These are phyloP conservation scores for Pipistrellus pipistrellus DNA, from an alignment of 2,797 vertebrate species.

Conservation along the genomic window DNA sequence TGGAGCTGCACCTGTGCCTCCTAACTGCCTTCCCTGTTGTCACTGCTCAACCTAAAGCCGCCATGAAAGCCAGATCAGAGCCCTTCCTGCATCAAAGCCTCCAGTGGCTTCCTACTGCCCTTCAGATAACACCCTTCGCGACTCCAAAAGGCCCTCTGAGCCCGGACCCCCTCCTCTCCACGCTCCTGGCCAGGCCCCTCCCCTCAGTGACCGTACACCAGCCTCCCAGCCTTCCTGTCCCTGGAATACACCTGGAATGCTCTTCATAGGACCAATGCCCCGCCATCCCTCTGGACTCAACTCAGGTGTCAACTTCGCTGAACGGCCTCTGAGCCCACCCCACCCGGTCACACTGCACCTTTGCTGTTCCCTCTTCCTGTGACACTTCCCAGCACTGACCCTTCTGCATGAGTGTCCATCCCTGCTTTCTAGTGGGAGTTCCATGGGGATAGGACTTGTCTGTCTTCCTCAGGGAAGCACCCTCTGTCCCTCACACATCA, in stretches of 20 bases:
- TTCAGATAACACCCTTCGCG: neutral
- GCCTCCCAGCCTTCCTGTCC: neutral
- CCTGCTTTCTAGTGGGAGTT: neutral
- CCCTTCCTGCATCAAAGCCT: neutral
- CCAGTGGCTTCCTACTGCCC: neutral
- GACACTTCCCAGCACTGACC: neutral
- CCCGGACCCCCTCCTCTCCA: neutral
- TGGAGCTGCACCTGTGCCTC: neutral
- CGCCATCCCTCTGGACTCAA: neutral
- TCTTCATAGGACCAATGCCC: neutral
- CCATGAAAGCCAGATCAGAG: neutral
- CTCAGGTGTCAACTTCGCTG: neutral
- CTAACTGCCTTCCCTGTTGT: neutral
- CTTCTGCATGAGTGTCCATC: neutral
- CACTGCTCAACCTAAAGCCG: neutral
- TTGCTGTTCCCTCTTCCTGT: neutral
- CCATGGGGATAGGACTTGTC: neutral
- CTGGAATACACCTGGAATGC: neutral
- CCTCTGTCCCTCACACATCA: neutral
- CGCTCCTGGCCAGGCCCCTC: neutral
- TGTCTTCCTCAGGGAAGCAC: neutral
- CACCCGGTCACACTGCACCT: accelerated
- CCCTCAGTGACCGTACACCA: neutral
- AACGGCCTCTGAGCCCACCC: neutral
- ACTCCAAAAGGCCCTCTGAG: neutral